phyloP scores from a whole-genome alignment of 2,797 vertebrate genomes.

The Danio tinwini region DNA sequence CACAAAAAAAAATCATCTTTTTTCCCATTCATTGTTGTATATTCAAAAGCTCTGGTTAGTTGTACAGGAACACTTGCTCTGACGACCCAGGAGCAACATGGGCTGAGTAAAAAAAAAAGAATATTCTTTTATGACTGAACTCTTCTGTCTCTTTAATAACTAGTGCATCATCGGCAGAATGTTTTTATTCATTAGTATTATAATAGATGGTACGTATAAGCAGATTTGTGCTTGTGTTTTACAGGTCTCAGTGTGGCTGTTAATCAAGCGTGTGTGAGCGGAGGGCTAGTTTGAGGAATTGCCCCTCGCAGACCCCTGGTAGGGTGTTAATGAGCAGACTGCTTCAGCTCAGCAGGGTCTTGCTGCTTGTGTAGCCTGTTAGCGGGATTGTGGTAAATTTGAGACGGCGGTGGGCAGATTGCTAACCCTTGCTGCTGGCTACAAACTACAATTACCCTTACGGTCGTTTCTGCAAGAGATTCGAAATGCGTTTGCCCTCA shows the following conservation, averaged over 20 bases:
- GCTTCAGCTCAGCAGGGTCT: conserved; percentile 39
- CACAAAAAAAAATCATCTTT: no score
- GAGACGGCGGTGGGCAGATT: conserved; percentile 8
- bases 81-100: background rate
- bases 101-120: background rate
- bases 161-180: conserved; percentile 35
- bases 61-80: background rate
- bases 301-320: conserved; percentile 37
- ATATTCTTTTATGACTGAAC: background rate
- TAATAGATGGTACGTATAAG: conserved; percentile 43
- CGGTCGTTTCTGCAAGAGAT: conserved; percentile 13
- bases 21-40: background rate
- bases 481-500: background rate
- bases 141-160: background rate
- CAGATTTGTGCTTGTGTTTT: conserved; percentile 27
- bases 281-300: conserved; percentile 30
- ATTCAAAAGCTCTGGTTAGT: background rate
- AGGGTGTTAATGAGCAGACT: conserved; percentile 48
- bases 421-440: conserved; percentile 1
- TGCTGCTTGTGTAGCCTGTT: conserved; percentile 34
- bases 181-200: conserved; percentile 51
- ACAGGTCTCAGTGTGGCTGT: conserved; percentile 31
- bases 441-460: conserved; percentile 27
- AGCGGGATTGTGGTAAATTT: conserved; percentile 22
- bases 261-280: conserved; percentile 39